phyloP scores from a whole-genome alignment of 2,797 vertebrate genomes.

The Pagetopsis macropterus region DNA sequence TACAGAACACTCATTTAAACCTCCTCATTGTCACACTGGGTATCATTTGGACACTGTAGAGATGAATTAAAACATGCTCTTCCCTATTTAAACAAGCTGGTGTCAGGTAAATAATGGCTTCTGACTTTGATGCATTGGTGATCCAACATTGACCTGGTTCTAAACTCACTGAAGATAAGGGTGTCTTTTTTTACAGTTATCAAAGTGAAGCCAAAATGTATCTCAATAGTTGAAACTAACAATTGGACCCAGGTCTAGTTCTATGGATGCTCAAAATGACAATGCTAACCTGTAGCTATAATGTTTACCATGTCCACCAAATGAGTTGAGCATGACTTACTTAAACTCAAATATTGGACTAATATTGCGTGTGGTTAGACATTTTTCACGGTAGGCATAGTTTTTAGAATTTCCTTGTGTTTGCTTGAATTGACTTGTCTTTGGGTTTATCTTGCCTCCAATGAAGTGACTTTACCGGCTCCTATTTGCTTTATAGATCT shows the following conservation, averaged over 20 bases:
- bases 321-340: background rate
- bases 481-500: slow-evolving; percentile 20
- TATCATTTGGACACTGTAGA: slow-evolving; percentile 4
- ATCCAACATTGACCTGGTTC: background rate
- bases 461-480: background rate
- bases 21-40: background rate
- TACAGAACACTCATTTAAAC: slow-evolving; percentile 21
- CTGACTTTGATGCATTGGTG: background rate
- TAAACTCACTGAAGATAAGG: background rate
- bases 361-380: background rate
- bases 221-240: background rate
- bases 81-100: slow-evolving; percentile 11
- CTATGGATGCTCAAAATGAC: background rate
- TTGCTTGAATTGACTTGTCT: background rate
- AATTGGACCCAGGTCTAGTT: background rate
- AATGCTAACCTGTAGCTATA: background rate
- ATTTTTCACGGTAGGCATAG: background rate
- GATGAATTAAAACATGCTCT: background rate
- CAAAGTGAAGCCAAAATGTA: background rate
- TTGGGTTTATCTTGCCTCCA: background rate
- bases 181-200: background rate
- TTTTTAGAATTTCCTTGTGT: background rate
- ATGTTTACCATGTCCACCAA: background rate
- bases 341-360: too few species aligned
- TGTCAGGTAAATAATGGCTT: background rate